Evolutionary conservation across 2,113 vertebrate species (phyloP), one percentile per base, ranked within the genome.

Genomic region (Eurystomus gularis): DNA sequence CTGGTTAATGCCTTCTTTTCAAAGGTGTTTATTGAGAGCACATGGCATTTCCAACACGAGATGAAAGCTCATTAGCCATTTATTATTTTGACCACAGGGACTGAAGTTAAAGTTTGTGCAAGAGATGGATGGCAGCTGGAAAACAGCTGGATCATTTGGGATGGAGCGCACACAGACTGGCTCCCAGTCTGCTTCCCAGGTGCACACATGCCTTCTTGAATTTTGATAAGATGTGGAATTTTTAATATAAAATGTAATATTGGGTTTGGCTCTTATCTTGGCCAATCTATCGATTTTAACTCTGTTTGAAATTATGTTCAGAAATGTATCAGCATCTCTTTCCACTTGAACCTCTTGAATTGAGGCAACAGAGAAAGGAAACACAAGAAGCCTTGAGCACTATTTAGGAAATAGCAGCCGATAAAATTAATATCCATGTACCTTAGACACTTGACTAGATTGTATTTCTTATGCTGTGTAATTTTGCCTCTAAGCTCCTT

Each of bases 161-260:
- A 13, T 70, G 39, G 49, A 83, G 29, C 1, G 1, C 2, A 19
- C 46, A n/a, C 7, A 52, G n/a, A 42, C 17, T 10, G 17, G 4
- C 15, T 87, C 31, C 58, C 42, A 25, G 86, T 4, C 19, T 54
- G 46, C 31, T 73, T 94, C 37, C 49, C 49, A 62, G 23, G 18
- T 2, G 6, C 24, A 49, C 15, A 61, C 18, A 14, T 1, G 2
- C 0, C 4, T 64, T 71, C 31, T 35, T 3, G 1, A 77, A 26
- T 57, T 94, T 83, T 81, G n/a, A 49, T 42, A 66, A 92, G 39
- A 35, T 61, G 21, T 37, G 28, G 21, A 58, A 23, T 73, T 88
- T 80, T 91, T 83, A 9, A 23, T 25, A 28, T 51, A 33, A 81
- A 73, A 88, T 57, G 9, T 60, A 48, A 39, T 58, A 46, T 9